Base-by-base conservation (phyloP, 2,797 vertebrate genomes). In the Microchirus variegatus region DNA sequence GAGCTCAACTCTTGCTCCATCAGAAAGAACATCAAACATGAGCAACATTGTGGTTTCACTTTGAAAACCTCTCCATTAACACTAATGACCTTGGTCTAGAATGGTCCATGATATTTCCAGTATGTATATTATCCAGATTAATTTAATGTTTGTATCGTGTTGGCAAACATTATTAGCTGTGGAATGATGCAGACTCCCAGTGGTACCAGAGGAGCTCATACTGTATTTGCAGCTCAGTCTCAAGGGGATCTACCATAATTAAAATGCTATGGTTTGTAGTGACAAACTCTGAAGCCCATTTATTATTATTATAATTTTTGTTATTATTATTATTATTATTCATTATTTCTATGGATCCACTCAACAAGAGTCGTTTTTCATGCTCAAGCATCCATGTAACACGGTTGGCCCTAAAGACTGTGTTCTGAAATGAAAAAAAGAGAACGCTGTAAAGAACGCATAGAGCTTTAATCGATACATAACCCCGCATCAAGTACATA, bases 281-380 rank as follows among this genome's bases (percentile, higher is more conserved):
- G 81, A 84, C 82, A 84, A 76, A 83, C 75, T 82, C 75, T 43
- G 17, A 70, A 63, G 66, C 48, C 35, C 38, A 83, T 84, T 87
- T 83, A 26, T 87, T 87, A n/a, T n/a, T n/a, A n/a, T n/a, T n/a
- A n/a, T n/a, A n/a, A n/a, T n/a, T n/a, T n/a, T n/a, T n/a, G n/a
- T n/a, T n/a, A n/a, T 86, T 72, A 90, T 81, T 87, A 87, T 86
- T 72, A 90, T 88, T 87, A 87, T 90, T 81, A 88, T 87, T 86
- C 73, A 90, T 88, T 87, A 87, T 90, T 92, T 91, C 81, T 88
- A 92, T 90, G 82, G 84, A 90, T 91, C 82, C 70, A 69, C 59
- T 67, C 85, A 89, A 90, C 86, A 84, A 87, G 87, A 85, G 87
- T 90, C 74, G 71, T 87, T 75, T 92, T 90, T 90, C 87, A 91